Conservation (phyloP, 2,888 invertebrate species). For the Cephus pulcher region DNA sequence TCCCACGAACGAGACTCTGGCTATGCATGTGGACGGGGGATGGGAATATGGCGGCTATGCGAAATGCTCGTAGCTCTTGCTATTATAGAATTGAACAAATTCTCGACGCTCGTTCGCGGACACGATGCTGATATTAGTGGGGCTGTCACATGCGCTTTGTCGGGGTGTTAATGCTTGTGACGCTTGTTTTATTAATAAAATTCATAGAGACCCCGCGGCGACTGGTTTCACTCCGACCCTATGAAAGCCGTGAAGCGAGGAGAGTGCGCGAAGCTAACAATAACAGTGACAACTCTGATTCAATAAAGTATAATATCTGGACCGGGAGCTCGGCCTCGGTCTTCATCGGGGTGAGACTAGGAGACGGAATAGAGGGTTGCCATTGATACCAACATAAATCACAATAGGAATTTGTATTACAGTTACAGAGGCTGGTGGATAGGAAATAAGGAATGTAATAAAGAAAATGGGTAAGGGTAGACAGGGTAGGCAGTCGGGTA, state of each 20-base stretch:
- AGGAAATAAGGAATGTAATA: constrained; percentile 67
- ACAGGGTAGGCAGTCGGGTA: constrained; percentile 28
- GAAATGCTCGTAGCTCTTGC: constrained; percentile 16
- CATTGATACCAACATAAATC: constrained; percentile 67
- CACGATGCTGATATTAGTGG: constrained; percentile 29
- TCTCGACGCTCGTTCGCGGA: constrained; percentile 38
- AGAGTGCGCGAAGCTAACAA: constrained; percentile 49
- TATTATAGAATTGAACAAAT: constrained; percentile 30
- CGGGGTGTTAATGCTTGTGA: constrained; percentile 30
- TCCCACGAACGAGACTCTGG: neutral
- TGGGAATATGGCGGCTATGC: neutral
- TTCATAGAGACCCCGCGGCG: constrained; percentile 46
- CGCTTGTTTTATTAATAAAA: constrained; percentile 56
- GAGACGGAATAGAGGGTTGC: constrained; percentile 41
- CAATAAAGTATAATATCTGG: constrained; percentile 65
- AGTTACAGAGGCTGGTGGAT: constrained; percentile 64
- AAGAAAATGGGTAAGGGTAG: constrained; percentile 62
- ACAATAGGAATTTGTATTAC: constrained; percentile 68
- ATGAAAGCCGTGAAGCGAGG: constrained; percentile 9
- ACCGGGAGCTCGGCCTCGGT: constrained; percentile 25
- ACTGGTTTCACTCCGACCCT: neutral
- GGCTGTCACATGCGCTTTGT: constrained; percentile 50
- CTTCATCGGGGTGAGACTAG: constrained; percentile 13
- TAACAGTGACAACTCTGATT: constrained; percentile 61
- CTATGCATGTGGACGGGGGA: neutral